A percentile compares a stretch with the other conserved stretches of the same genome.
phyloP scores from a whole-genome alignment of 2,888 invertebrate genomes.

The Bombyx huttoni region DNA sequence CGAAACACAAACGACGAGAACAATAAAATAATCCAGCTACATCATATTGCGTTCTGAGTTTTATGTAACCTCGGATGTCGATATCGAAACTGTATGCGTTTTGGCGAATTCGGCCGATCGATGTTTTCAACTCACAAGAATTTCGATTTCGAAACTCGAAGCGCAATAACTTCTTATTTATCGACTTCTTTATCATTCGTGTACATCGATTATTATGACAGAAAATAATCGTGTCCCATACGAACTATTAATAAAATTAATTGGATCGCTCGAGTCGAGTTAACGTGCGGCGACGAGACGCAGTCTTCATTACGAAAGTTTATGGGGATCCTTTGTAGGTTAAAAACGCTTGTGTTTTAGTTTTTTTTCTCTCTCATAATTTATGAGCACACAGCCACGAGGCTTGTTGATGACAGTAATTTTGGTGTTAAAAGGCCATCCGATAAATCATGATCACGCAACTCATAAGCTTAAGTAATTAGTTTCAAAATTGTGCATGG shows the following conservation, averaged over 20 bases:
- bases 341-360: slow-evolving; percentile 17
- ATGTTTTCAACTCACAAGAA: slow-evolving; percentile 21
- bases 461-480: slow-evolving; percentile 21
- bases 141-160: slow-evolving; percentile 31
- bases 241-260: slow-evolving; percentile 25
- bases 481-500: slow-evolving; percentile 17
- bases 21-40: slow-evolving; percentile 30
- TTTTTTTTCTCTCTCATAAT: slow-evolving; percentile 16
- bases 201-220: slow-evolving; percentile 12
- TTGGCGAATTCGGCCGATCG: slow-evolving; percentile 37
- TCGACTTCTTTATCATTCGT: slow-evolving; percentile 21
- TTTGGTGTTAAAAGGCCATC: slow-evolving; percentile 20
- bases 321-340: slow-evolving; percentile 17
- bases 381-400: slow-evolving; percentile 18
- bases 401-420: slow-evolving; percentile 25
- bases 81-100: slow-evolving; percentile 32
- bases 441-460: slow-evolving; percentile 23
- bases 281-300: slow-evolving; percentile 2
- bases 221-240: slow-evolving; percentile 13
- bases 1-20: slow-evolving; percentile 29
- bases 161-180: slow-evolving; percentile 24
- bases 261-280: slow-evolving; percentile 13
- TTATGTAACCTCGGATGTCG: slow-evolving; percentile 33
- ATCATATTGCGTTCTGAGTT: slow-evolving; percentile 27
- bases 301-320: slow-evolving; percentile 16